A percentile compares a stretch with the other conserved stretches of the same genome.
Conservation (phyloP, 1,140 invertebrate genomes). For the Drosophila aff. region DNA sequence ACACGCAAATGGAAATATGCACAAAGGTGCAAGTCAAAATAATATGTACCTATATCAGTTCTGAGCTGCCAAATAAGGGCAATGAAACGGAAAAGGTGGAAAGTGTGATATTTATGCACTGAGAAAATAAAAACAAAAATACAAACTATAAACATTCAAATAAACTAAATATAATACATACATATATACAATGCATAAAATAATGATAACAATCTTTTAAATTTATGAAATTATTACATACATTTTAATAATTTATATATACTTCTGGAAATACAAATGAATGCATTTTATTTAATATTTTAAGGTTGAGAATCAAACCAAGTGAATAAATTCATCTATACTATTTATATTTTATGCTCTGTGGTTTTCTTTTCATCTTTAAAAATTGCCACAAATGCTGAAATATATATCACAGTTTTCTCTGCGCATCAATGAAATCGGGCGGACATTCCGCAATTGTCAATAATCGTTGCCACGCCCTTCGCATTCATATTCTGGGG, state of each 20-base stretch:
- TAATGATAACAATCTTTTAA: not conserved
- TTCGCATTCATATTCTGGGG: slow-evolving; percentile 42
- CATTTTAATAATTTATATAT: too few relatives aligned
- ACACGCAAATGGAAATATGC: slow-evolving; percentile 24
- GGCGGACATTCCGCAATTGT: slow-evolving; percentile 58
- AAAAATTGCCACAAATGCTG: not conserved
- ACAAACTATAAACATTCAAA: too few relatives aligned
- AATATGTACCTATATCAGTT: slow-evolving; percentile 11
- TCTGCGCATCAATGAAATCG: slow-evolving; percentile 43
- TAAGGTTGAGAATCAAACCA: not conserved
- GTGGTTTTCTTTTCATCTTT: not conserved
- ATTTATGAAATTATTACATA: too few relatives aligned
- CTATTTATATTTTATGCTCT: not conserved
- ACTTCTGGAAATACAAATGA: too few relatives aligned
- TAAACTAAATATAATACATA: too few relatives aligned
- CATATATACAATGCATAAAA: not conserved
- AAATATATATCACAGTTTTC: not conserved
- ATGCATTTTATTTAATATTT: not conserved
- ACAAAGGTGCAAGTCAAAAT: slow-evolving; percentile 37
- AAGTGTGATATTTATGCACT: not conserved
- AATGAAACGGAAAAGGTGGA: slow-evolving; percentile 63
- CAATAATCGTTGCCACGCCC: slow-evolving; percentile 62
- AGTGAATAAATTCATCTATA: not conserved
- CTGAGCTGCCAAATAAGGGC: slow-evolving; percentile 10
- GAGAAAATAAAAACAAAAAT: not conserved